These are phyloP conservation scores for Panopea generosa DNA, from an alignment of 2,888 invertebrate species.

Conservation along the genomic window DNA sequence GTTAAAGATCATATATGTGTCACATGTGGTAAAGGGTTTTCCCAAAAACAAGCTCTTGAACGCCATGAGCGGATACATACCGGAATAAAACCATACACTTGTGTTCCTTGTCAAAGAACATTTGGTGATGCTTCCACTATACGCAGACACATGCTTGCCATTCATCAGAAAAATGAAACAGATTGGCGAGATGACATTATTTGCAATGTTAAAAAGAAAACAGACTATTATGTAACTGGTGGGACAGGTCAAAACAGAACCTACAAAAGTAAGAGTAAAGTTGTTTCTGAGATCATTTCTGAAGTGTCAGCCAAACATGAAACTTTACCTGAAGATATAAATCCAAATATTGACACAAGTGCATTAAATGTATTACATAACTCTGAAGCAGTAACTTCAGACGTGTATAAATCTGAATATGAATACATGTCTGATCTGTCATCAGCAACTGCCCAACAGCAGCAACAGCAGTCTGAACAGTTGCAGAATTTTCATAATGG, in stretches of 20 bases:
- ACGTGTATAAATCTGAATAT: conserved; percentile 7
- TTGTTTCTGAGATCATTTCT: neutral
- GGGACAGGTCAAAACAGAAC: conserved; percentile 48
- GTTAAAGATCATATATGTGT: conserved; percentile 83
- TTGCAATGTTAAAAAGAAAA: conserved; percentile 35
- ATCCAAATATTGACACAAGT: too few relatives aligned
- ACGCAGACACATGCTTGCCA: conserved; percentile 76
- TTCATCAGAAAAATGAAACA: conserved; percentile 73
- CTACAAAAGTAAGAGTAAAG: conserved; percentile 28
- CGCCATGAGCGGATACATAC: conserved; percentile 85
- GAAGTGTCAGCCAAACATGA: neutral
- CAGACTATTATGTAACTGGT: conserved; percentile 53
- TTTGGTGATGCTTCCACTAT: conserved; percentile 81
- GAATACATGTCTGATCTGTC: too few relatives aligned
- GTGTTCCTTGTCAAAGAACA: conserved; percentile 83
- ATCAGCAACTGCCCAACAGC: too few relatives aligned
- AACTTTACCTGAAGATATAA: too few relatives aligned
- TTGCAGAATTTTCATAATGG: neutral
- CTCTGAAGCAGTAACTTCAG: neutral
- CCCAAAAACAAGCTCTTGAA: conserved; percentile 85
- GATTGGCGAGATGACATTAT: conserved; percentile 73
- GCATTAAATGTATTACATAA: neutral
- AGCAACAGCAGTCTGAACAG: neutral
- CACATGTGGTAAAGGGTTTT: conserved; percentile 85
- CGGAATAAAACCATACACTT: conserved; percentile 84